Evolutionary conservation across 2,888 invertebrate genomes (phyloP).

Genomic region (Netelia inedita): DNA sequence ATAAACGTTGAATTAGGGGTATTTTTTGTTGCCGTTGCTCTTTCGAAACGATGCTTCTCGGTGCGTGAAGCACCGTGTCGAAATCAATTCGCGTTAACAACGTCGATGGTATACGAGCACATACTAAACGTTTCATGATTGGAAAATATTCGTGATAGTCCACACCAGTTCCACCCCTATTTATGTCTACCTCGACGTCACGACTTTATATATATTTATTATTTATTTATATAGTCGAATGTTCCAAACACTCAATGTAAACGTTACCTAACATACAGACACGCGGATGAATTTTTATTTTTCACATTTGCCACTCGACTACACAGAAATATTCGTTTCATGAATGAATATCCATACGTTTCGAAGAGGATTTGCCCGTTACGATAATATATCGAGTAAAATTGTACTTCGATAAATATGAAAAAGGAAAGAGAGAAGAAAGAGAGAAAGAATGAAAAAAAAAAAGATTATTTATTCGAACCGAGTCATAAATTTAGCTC

Average conservation of each 20-base stretch:
- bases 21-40: slow-evolving; percentile 84
- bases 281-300: not conserved
- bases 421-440: not conserved
- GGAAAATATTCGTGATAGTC: slow-evolving; percentile 50
- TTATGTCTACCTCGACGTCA: too few species aligned
- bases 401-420: slow-evolving; percentile 15
- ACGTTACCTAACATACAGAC: not conserved
- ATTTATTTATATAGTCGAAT: too few species aligned
- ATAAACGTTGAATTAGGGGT: slow-evolving; percentile 83
- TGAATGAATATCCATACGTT: not conserved
- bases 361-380: not conserved
- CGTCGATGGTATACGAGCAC: slow-evolving; percentile 51
- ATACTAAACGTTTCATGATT: slow-evolving; percentile 64
- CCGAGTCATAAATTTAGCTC: slow-evolving; percentile 28
- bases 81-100: slow-evolving; percentile 82
- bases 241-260: too few species aligned
- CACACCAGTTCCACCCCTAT: slow-evolving; percentile 4
- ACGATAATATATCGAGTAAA: slow-evolving; percentile 12
- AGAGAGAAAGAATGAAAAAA: not conserved
- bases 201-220: too few species aligned
- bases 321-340: not conserved
- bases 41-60: too few species aligned
- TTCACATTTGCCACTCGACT: not conserved
- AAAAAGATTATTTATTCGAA: slow-evolving; percentile 23
- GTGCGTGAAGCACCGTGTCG: slow-evolving; percentile 79